Conservation (phyloP, 2,888 invertebrate species). For the Tiphia femorata region DNA sequence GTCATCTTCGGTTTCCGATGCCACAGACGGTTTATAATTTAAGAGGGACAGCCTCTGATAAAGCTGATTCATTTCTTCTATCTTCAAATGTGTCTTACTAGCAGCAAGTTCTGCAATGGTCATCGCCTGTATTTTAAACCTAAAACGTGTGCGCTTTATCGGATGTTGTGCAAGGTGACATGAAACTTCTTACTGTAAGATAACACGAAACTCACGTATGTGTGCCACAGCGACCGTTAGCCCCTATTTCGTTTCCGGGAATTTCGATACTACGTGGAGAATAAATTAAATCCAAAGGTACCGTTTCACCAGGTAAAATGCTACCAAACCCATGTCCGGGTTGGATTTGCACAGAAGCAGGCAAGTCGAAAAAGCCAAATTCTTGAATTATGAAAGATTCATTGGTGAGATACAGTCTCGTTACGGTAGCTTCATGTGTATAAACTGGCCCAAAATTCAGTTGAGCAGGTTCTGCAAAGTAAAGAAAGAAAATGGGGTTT, state of each 20-base stretch:
- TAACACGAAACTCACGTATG: too few relatives aligned
- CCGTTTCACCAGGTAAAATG: constrained; percentile 32
- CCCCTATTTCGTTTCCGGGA: constrained; percentile 25
- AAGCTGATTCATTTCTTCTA: not conserved
- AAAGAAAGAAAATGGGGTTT: too few relatives aligned
- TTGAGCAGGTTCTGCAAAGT: constrained; percentile 4
- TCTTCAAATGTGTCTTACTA: not conserved
- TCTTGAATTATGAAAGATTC: constrained; percentile 17
- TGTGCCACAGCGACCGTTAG: constrained; percentile 16
- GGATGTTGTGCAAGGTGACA: too few relatives aligned
- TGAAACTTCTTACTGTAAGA: too few relatives aligned
- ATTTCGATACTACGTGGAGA: constrained; percentile 27
- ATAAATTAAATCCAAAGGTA: constrained; percentile 27
- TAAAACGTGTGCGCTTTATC: too few relatives aligned
- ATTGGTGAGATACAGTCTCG: not conserved
- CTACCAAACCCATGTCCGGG: constrained; percentile 34
- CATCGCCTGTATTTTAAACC: constrained; percentile 5
- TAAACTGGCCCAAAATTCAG: constrained; percentile 2
- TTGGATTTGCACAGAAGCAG: constrained; percentile 24
- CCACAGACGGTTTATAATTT: too few relatives aligned
- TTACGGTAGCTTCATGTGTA: constrained; percentile 8
- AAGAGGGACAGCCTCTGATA: not conserved
- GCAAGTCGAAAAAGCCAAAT: constrained; percentile 24
- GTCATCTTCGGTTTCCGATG: too few relatives aligned
- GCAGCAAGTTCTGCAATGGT: constrained; percentile 7